Evolutionary conservation across 1,140 invertebrate genomes (phyloP), one percentile per base, ranked within the genome.

Genomic region (Philaenus spumarius): DNA sequence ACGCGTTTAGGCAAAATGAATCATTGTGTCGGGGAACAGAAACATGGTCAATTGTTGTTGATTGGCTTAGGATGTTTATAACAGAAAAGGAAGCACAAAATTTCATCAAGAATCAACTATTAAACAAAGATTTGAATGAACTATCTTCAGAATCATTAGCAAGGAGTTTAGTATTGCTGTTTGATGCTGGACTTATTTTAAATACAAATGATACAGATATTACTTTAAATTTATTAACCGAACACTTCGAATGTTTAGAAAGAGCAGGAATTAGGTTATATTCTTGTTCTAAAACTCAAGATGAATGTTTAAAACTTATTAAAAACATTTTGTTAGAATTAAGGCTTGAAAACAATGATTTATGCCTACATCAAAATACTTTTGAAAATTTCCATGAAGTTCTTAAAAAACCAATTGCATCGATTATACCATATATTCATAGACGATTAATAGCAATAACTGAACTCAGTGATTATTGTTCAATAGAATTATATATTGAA

Each of bases 1-100:
- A 51, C 14, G 26, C 19, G 20, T 67, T 64, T 26, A 62, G 35
- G 12, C 50, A 59, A 52, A 55, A 55, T n/a, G 65, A 68, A 62
- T 63, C 55, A 15, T 43, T 67, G 0, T 30, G 17, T 24, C 43
- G 64, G 42, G 64, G 61, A 1, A 62, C 58, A 5, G 17, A 17
- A 26, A 26, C 45, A 24, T 68, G 64, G 65, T n/a, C 46, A 23
- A 24, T 35, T 15, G 39, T 60, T 53, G 47, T 60, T 1, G 20
- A 50, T 15, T 67, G 63, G 60, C 19, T 68, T 17, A 45, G 56
- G 35, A 48, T 12, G 6, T 57, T 43, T 58, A 30, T 60, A 14
- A 4, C 26, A 30, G 9, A 30, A 9, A 30, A 30, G 3, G 26
- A 30, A 4, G 26, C 26, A 4, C 26, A 30, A 30, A 30, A 3